Evolutionary conservation across 1,140 invertebrate genomes (phyloP), one percentile per base, ranked within the genome.

Genomic region (Micrasema longulum): DNA sequence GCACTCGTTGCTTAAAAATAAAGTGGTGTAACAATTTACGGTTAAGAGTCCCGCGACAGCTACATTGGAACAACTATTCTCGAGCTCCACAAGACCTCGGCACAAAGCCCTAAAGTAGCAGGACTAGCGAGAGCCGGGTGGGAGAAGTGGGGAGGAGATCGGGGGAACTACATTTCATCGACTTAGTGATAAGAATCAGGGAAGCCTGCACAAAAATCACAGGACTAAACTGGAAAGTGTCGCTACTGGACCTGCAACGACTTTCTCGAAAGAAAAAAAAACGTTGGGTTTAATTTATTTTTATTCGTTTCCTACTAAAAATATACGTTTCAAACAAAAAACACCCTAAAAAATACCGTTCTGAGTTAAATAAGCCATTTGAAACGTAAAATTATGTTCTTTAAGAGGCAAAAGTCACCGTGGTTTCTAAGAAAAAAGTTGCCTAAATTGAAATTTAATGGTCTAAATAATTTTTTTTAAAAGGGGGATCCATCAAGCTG

Each of bases 181-280:
- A 60, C 18, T 38, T 18, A 22, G 36, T 14, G 55, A 60, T 38
- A 16, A 9, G 38, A 20, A 60, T 38, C 35, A 60, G 18, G 41
- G 18, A 23, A 38, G 36, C 16, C 36, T 41, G 35, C 31, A 60
- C 55, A 23, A n/a, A 18, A 35, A 60, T 60, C 55, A 12, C 36
- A 3, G 35, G 55, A 60, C 41, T 20, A 41, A 60, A 60, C 55
- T 38, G 38, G 38, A 38, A 38, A 41, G 16, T 38, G 55, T 36
- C 11, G 36, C 16, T 16, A 60, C 41, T 9, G 36, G 18, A 60
- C 41, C 55, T 38, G n/a, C 11, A 43, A 60, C 20, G 16, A n/a
- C n/a, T n/a, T n/a, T n/a, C n/a, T n/a, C n/a, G n/a, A n/a, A n/a
- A n/a, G n/a, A n/a, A n/a, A n/a, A n/a, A n/a, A n/a, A n/a, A n/a